phyloP scores from a whole-genome alignment of 2,888 invertebrate genomes.

The Odontocolon sp. region DNA sequence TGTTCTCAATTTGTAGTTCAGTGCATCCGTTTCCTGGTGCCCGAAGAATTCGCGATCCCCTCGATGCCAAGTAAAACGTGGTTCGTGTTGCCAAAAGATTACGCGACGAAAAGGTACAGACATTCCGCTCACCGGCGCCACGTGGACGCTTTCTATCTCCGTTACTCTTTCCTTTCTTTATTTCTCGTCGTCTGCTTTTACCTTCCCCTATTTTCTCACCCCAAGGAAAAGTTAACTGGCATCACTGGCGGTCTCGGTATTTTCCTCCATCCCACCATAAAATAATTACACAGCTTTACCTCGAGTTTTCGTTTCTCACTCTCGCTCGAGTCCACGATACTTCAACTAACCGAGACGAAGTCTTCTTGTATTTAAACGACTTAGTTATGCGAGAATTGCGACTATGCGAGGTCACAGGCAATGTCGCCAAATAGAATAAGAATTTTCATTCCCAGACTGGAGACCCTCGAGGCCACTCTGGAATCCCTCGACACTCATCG shows the following conservation, averaged over 20 bases:
- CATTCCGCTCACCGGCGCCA: conserved; percentile 55
- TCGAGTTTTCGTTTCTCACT: conserved; percentile 17
- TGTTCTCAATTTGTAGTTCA: conserved; percentile 42
- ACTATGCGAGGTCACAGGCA: conserved; percentile 14
- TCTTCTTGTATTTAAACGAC: conserved; percentile 35
- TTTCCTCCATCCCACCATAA: conserved; percentile 31
- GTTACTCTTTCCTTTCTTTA: conserved; percentile 16
- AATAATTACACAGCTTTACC: conserved; percentile 43
- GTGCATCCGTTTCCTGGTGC: conserved; percentile 48
- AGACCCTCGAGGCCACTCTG: conserved; percentile 31
- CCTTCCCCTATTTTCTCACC: conserved; percentile 7
- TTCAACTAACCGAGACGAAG: too few species aligned
- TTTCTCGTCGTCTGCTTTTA: neutral
- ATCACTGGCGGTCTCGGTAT: conserved; percentile 11
- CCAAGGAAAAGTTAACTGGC: conserved; percentile 38
- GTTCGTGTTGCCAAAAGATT: conserved; percentile 61
- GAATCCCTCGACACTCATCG: conserved; percentile 8
- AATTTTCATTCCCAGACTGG: conserved; percentile 40
- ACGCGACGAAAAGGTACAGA: conserved; percentile 56
- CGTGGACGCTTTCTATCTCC: conserved; percentile 52
- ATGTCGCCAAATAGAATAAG: conserved; percentile 43
- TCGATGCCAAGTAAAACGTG: conserved; percentile 50
- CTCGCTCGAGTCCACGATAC: too few species aligned
- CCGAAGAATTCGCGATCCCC: conserved; percentile 11
- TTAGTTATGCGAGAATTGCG: conserved; percentile 53